Percentiles rank a stretch among this genome's conserved stretches.
Evolutionary conservation across 2,113 vertebrate species (phyloP).

Genomic region (Mormyrus lacerda): DNA sequence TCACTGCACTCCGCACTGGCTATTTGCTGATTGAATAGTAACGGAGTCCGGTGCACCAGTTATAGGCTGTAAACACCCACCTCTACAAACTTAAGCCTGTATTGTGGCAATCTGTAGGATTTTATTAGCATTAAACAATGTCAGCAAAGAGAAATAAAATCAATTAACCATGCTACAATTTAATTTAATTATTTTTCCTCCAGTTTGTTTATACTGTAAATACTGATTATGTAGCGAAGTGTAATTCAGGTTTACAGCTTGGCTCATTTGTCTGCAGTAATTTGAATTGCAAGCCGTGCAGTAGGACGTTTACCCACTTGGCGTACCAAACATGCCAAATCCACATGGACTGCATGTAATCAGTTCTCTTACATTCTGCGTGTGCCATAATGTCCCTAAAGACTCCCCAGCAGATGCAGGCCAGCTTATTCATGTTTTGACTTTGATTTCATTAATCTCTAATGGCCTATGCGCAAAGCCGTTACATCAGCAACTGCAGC

Average conservation of each 20-base stretch:
- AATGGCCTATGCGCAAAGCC: constrained; percentile 4
- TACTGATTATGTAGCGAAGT: not conserved
- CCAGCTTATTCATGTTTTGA: constrained; percentile 15
- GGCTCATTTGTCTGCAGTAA: not conserved
- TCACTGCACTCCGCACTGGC: not conserved
- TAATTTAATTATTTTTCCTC: not conserved
- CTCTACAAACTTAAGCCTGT: not conserved
- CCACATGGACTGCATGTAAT: constrained; percentile 17
- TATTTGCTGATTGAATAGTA: not conserved
- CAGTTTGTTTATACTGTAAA: not conserved
- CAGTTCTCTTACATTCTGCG: constrained; percentile 23
- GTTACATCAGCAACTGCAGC: not conserved
- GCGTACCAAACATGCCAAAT: not conserved
- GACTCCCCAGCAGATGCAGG: constrained; percentile 27
- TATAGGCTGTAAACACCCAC: not conserved
- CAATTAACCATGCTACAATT: not conserved
- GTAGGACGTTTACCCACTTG: not conserved
- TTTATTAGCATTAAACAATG: constrained; percentile 2
- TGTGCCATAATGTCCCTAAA: constrained; percentile 27
- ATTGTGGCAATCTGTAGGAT: not conserved
- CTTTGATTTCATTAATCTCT: constrained; percentile 27
- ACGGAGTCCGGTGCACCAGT: not conserved
- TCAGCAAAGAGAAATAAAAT: not conserved
- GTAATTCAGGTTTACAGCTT: not conserved
- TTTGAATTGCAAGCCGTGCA: not conserved